These are phyloP conservation scores for Reticulitermes lucifugus DNA, from an alignment of 2,888 invertebrate genomes.

Conservation along the genomic window DNA sequence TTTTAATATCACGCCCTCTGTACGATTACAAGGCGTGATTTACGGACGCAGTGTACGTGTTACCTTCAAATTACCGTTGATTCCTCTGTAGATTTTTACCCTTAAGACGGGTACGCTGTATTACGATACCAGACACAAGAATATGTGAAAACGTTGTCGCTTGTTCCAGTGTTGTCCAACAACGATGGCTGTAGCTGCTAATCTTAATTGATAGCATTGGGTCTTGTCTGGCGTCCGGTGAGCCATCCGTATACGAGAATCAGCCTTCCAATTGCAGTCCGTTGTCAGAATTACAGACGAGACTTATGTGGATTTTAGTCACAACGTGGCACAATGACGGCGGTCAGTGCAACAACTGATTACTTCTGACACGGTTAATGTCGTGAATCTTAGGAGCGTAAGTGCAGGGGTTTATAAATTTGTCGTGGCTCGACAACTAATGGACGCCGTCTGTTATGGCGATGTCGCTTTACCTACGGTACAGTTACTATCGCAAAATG, in stretches of 20 bases:
- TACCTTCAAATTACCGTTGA: no score
- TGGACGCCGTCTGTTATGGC: background rate
- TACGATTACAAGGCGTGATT: no score
- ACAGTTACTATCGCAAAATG: background rate
- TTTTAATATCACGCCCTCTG: no score
- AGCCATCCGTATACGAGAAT: background rate
- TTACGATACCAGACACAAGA: no score
- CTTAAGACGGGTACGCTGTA: no score
- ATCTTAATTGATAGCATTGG: conserved; percentile 37
- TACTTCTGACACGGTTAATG: background rate
- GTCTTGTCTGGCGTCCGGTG: background rate
- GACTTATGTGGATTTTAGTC: background rate
- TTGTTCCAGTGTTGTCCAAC: background rate
- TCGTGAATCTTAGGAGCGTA: background rate
- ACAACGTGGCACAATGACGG: background rate
- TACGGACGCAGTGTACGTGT: no score
- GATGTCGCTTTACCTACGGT: background rate
- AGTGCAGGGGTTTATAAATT: background rate
- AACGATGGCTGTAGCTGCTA: background rate
- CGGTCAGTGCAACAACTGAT: background rate
- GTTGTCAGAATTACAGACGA: background rate
- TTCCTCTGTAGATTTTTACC: no score
- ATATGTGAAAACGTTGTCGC: background rate
- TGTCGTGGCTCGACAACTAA: background rate
- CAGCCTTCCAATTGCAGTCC: background rate